Percentiles rank a stretch among this genome's conserved stretches.
phyloP scores from a whole-genome alignment of 2,888 invertebrate genomes.

The Tachystola acroxantha region DNA sequence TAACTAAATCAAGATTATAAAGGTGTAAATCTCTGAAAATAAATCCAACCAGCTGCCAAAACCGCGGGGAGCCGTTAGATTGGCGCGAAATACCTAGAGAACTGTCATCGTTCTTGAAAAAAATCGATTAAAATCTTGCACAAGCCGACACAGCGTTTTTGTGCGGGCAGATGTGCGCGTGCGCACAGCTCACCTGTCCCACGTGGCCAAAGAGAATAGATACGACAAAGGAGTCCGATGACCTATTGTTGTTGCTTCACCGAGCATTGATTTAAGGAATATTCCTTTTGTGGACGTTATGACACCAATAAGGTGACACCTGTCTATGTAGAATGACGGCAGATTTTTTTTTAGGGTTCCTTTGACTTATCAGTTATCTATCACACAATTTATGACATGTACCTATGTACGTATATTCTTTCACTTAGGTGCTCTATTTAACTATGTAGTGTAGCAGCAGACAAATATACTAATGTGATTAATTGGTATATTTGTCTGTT shows the following conservation, averaged over 20 bases:
- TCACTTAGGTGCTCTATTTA: no score
- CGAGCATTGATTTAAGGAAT: conserved; percentile 62
- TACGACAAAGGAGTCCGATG: conserved; percentile 51
- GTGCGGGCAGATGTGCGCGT: conserved; percentile 68
- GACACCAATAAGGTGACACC: conserved; percentile 28
- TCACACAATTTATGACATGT: no score
- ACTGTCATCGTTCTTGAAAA: conserved; percentile 62
- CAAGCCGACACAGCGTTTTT: conserved; percentile 61
- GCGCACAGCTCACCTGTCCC: conserved; percentile 66
- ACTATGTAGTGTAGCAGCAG: no score
- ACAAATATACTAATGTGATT: background rate
- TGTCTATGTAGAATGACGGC: conserved; percentile 28
- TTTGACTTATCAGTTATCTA: background rate
- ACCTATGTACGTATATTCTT: no score
- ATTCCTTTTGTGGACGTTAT: conserved; percentile 27
- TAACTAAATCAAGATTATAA: conserved; percentile 5
- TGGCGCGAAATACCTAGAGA: conserved; percentile 62
- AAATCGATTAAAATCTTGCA: conserved; percentile 72
- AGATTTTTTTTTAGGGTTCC: conserved; percentile 6
- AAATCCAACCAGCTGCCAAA: conserved; percentile 42
- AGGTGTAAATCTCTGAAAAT: conserved; percentile 10
- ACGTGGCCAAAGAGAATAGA: conserved; percentile 67
- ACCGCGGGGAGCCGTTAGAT: conserved; percentile 45
- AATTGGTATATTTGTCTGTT: background rate
- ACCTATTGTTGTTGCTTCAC: conserved; percentile 45